These are phyloP conservation scores for Pandemis cinnamomeana DNA, from an alignment of 2,888 invertebrate species.

Conservation along the genomic window DNA sequence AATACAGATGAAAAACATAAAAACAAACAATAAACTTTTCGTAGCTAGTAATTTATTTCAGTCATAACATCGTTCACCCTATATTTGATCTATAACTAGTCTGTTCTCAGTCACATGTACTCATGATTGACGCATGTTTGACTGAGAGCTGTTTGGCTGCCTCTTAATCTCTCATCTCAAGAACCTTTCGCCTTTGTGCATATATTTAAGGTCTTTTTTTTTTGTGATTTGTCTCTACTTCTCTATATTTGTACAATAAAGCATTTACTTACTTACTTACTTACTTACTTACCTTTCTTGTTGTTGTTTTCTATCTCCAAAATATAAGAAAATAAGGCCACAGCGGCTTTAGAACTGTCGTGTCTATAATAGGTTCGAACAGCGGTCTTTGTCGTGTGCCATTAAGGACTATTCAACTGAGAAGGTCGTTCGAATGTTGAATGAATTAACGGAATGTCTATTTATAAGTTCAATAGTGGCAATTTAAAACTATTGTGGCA, in stretches of 20 bases:
- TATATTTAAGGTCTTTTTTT: too few species aligned
- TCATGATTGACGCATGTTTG: too few species aligned
- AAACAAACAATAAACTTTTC: background rate
- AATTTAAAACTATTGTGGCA: slow-evolving; percentile 40
- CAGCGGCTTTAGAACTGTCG: background rate
- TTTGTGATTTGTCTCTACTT: too few species aligned
- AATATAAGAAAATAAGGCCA: slow-evolving; percentile 16
- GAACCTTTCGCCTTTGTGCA: too few species aligned
- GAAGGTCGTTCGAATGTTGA: slow-evolving; percentile 55
- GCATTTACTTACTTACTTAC: too few species aligned
- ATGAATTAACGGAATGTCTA: slow-evolving; percentile 49
- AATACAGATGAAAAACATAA: background rate
- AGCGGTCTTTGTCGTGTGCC: slow-evolving; percentile 22
- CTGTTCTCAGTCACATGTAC: background rate
- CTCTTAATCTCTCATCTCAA: background rate
- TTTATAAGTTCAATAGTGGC: slow-evolving; percentile 48
- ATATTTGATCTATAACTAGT: background rate
- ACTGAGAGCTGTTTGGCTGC: too few species aligned
- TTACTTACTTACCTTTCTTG: too few species aligned
- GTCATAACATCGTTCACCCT: background rate
- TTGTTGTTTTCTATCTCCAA: background rate
- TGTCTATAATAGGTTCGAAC: slow-evolving; percentile 14
- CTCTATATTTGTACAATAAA: too few species aligned
- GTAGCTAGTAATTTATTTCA: background rate
- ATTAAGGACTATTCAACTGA: slow-evolving; percentile 46